These are phyloP conservation scores for Halichondria panicea DNA, from an alignment of 37 sponge, comb jelly and placozoan species.

Conservation along the genomic window DNA sequence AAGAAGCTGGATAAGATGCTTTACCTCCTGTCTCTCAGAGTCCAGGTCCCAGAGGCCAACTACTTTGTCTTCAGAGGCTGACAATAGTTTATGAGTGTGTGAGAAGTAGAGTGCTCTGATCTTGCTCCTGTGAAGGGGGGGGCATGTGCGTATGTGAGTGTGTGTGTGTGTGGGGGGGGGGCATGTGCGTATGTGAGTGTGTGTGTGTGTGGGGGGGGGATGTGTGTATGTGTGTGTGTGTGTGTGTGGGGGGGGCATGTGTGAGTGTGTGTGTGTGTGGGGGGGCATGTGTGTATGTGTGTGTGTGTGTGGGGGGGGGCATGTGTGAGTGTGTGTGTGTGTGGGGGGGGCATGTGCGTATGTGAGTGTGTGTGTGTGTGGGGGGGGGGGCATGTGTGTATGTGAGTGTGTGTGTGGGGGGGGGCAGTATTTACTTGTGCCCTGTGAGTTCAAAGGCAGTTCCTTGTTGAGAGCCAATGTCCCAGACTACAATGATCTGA, in stretches of 20 bases:
- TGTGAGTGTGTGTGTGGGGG: neutral
- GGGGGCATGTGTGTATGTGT: neutral
- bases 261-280: slow-evolving; percentile 57
- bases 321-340: neutral
- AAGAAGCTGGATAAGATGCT: no score
- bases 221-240: neutral
- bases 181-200: neutral
- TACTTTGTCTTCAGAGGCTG: slow-evolving; percentile 70
- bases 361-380: neutral
- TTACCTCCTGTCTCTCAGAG: slow-evolving; percentile 80
- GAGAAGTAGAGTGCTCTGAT: slow-evolving; percentile 68
- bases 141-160: neutral
- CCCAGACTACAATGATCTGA: slow-evolving; percentile 93
- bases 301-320: neutral
- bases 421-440: slow-evolving; percentile 68
- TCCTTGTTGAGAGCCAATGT: slow-evolving; percentile 93
- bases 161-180: neutral
- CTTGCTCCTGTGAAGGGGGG: slow-evolving; percentile 45
- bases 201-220: neutral
- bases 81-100: slow-evolving; percentile 68
- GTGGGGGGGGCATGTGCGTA: neutral
- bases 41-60: slow-evolving; percentile 90
- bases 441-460: slow-evolving; percentile 93
- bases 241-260: no score
- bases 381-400: neutral